These are phyloP conservation scores for Botia almorhae DNA, from an alignment of 2,797 vertebrate genomes.

Conservation along the genomic window DNA sequence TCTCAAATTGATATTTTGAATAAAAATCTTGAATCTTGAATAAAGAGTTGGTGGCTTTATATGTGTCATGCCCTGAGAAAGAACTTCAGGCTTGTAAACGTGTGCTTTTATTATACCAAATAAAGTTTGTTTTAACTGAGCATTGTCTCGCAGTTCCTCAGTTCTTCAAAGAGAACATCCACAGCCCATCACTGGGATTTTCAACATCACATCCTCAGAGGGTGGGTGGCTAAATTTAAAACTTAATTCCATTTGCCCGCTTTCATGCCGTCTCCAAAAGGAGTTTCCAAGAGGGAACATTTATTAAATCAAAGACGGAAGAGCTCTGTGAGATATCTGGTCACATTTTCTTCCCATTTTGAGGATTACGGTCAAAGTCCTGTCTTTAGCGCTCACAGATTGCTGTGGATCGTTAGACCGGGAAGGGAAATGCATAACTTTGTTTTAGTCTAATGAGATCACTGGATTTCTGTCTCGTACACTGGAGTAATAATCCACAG, in stretches of 20 bases:
- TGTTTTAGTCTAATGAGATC: conserved; percentile 63
- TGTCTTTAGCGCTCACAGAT: conserved; percentile 26
- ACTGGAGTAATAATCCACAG: conserved; percentile 53
- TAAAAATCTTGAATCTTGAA: too few relatives aligned
- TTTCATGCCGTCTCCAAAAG: conserved; percentile 45
- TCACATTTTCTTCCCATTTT: conserved; percentile 26
- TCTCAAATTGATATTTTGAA: too few relatives aligned
- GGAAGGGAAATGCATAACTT: conserved; percentile 59
- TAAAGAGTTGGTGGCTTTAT: not conserved
- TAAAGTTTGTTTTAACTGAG: conserved; percentile 16
- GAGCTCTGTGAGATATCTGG: conserved; percentile 21
- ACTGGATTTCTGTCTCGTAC: conserved; percentile 54
- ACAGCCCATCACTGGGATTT: conserved; percentile 36
- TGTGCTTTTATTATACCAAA: conserved; percentile 13
- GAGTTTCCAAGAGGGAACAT: conserved; percentile 50
- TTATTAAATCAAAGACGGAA: conserved; percentile 57
- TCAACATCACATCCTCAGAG: conserved; percentile 32
- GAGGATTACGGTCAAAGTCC: conserved; percentile 38
- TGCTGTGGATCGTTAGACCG: conserved; percentile 53
- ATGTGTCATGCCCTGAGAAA: conserved; percentile 5
- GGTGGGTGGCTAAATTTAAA: conserved; percentile 43
- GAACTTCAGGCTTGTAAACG: conserved; percentile 20
- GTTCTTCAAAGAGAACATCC: conserved; percentile 25
- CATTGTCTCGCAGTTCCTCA: conserved; percentile 28
- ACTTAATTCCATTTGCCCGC: conserved; percentile 43